phyloP scores from a whole-genome alignment of 92 coral and sea anemone species.

The Zoanthus solanderi region DNA sequence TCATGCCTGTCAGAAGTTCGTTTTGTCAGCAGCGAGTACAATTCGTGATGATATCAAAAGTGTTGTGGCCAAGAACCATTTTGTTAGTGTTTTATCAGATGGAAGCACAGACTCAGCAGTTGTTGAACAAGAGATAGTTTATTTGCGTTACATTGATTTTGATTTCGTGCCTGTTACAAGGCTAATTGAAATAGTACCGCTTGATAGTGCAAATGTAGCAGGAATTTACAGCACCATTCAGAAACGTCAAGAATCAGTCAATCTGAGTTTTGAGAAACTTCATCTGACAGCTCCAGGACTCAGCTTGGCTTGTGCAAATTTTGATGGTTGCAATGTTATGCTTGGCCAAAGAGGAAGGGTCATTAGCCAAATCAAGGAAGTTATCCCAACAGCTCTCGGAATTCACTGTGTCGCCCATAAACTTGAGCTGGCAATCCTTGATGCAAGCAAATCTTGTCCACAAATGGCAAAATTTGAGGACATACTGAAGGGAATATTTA shows the following conservation, averaged over 20 bases:
- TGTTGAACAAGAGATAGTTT: not conserved
- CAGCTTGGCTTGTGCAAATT: slow-evolving; percentile 54
- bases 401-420: slow-evolving; percentile 66
- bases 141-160: not conserved
- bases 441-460: slow-evolving; percentile 54
- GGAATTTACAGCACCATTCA: slow-evolving; percentile 4
- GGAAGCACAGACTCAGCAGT: slow-evolving; percentile 26
- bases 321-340: slow-evolving; percentile 60
- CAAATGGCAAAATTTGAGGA: not conserved
- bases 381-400: slow-evolving; percentile 37
- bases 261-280: slow-evolving; percentile 53
- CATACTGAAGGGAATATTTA: slow-evolving; percentile 33
- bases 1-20: not conserved
- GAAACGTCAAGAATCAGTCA: slow-evolving; percentile 44
- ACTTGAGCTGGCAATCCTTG: slow-evolving; percentile 62
- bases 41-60: not conserved
- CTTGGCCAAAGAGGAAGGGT: slow-evolving; percentile 54
- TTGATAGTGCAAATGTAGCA: slow-evolving; percentile 15
- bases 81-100: slow-evolving; percentile 21
- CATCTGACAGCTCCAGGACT: slow-evolving; percentile 51
- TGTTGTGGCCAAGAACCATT: not conserved
- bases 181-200: not conserved
- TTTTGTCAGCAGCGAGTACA: not conserved
- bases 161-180: slow-evolving; percentile 12
- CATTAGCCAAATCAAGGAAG: slow-evolving; percentile 38